A percentile compares a stretch with the other conserved stretches of the same genome.
Conservation (phyloP, 2,797 vertebrate genomes). For the Melanotaenia boesemani region DNA sequence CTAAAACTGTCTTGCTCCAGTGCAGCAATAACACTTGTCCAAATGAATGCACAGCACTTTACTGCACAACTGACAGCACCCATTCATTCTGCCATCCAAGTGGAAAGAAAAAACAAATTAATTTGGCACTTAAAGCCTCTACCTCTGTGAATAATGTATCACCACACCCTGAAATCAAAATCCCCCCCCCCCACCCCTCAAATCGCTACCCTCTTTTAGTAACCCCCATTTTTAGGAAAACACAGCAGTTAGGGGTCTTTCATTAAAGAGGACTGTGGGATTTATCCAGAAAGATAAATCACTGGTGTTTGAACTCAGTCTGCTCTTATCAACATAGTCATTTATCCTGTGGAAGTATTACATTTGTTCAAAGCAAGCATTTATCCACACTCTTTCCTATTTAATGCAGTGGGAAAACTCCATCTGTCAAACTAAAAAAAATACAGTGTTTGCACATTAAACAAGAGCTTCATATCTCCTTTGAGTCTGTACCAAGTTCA, state of each 20-base stretch:
- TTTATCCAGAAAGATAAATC: conserved; percentile 40
- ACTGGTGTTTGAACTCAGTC: conserved; percentile 28
- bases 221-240: conserved; percentile 42
- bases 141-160: conserved; percentile 78
- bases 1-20: conserved; percentile 66
- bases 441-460: not conserved
- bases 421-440: conserved; percentile 7
- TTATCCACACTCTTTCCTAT: not conserved
- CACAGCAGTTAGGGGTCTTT: conserved; percentile 33
- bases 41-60: conserved; percentile 92
- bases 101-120: conserved; percentile 90
- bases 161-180: conserved; percentile 42
- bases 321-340: conserved; percentile 11
- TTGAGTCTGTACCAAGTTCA: conserved; percentile 29
- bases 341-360: conserved; percentile 38
- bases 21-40: conserved; percentile 85
- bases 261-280: conserved; percentile 37
- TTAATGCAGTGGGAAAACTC: not conserved
- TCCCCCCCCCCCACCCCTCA: conserved; percentile 22
- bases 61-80: conserved; percentile 88
- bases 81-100: conserved; percentile 91
- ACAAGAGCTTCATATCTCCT: not conserved
- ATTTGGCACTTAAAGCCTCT: conserved; percentile 87
- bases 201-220: conserved; percentile 43
- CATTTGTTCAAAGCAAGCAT: conserved; percentile 36